Conservation (phyloP, 2,888 invertebrate species). For the Himalopsyche tibetana region DNA sequence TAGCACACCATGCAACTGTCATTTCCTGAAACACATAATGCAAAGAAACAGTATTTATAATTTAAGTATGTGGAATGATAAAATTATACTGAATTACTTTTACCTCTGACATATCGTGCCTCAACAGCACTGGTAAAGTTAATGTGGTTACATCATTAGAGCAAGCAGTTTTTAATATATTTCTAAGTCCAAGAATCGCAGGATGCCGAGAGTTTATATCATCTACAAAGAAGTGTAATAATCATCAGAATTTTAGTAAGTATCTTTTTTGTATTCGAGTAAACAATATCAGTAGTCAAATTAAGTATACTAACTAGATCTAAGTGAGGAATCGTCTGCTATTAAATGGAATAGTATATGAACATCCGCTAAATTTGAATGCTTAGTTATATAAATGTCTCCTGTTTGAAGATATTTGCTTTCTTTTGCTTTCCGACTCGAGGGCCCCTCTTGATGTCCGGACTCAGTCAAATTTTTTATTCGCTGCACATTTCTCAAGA, state of each 20-base stretch:
- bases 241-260: no score
- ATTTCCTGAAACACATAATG: slow-evolving; percentile 81
- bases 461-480: slow-evolving; percentile 63
- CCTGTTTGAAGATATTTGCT: slow-evolving; percentile 85
- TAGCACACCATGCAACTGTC: slow-evolving; percentile 97
- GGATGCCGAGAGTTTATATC: slow-evolving; percentile 98
- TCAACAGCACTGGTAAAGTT: slow-evolving; percentile 93
- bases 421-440: slow-evolving; percentile 69
- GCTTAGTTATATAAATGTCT: slow-evolving; percentile 90
- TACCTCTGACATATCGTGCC: slow-evolving; percentile 96
- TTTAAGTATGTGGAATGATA: slow-evolving; percentile 6
- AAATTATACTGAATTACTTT: slow-evolving; percentile 59
- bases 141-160: slow-evolving; percentile 94
- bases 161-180: slow-evolving; percentile 96
- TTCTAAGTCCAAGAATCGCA: slow-evolving; percentile 94
- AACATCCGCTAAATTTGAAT: slow-evolving; percentile 95
- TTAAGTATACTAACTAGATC: slow-evolving; percentile 71
- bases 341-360: slow-evolving; percentile 98
- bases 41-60: slow-evolving; percentile 7
- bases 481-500: slow-evolving; percentile 61
- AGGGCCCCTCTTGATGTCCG: slow-evolving; percentile 66
- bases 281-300: neutral
- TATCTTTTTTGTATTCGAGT: no score
- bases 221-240: slow-evolving; percentile 73
- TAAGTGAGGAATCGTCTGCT: slow-evolving; percentile 85